Conservation (phyloP, 2,888 invertebrate species). For the Encarsia formosa region DNA sequence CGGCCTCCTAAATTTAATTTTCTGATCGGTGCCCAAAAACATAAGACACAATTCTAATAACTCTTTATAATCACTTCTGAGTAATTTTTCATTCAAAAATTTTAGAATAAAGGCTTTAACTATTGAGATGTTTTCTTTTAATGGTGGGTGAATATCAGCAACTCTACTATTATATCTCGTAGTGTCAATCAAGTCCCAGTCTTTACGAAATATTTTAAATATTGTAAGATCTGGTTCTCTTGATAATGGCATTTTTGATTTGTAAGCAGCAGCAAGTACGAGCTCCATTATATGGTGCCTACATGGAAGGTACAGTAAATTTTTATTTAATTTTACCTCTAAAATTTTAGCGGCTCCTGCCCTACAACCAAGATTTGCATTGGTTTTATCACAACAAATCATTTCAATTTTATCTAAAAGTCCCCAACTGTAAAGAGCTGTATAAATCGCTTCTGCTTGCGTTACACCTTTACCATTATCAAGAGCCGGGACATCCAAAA, state of each 20-base stretch:
- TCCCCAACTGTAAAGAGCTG: neutral
- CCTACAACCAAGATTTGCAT: conserved; percentile 2
- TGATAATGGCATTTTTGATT: conserved; percentile 15
- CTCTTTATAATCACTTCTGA: conserved; percentile 34
- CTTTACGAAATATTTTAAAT: conserved; percentile 26
- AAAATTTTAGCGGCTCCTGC: conserved; percentile 30
- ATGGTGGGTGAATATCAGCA: neutral
- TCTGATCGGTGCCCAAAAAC: conserved; percentile 24
- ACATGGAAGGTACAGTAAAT: conserved; percentile 34
- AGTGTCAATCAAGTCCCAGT: conserved; percentile 11
- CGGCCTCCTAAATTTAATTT: conserved; percentile 22
- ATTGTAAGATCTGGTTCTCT: conserved; percentile 25
- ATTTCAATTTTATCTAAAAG: neutral
- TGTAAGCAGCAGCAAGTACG: conserved; percentile 20
- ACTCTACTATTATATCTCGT: neutral
- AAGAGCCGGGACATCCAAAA: neutral
- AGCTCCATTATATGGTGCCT: conserved; percentile 35
- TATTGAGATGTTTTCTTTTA: neutral
- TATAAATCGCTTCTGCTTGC: neutral
- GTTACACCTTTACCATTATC: neutral
- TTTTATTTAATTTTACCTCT: conserved; percentile 31
- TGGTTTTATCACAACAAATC: neutral
- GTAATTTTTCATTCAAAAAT: conserved; percentile 6
- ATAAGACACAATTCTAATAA: conserved; percentile 30
- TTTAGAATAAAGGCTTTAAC: neutral